Percentiles rank a stretch among this genome's conserved stretches.
Conservation (phyloP, 2,113 vertebrate species). For the Atherinomorus stipes region DNA sequence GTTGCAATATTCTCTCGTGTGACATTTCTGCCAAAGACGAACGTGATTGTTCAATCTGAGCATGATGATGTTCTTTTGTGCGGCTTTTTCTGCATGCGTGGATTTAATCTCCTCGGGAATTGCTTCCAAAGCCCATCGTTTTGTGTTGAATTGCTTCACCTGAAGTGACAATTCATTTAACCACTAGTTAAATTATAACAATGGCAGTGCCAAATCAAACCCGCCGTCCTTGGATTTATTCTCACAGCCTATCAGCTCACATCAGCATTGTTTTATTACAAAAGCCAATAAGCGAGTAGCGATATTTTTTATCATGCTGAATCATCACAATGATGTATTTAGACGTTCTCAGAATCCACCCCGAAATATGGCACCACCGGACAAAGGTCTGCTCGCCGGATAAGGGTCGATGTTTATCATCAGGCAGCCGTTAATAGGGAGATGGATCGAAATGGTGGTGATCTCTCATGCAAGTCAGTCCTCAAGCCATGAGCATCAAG, state of each 20-base stretch:
- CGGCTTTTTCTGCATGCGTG: constrained; percentile 6
- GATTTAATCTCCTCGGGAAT: constrained; percentile 21
- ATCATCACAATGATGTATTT: constrained; percentile 79
- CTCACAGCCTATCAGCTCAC: constrained; percentile 15
- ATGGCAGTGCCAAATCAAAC: constrained; percentile 50
- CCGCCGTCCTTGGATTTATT: constrained; percentile 52
- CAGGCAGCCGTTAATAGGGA: constrained; percentile 39
- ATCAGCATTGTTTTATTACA: constrained; percentile 31
- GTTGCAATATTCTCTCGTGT: constrained; percentile 50
- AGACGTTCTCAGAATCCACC: constrained; percentile 72
- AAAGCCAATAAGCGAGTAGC: constrained; percentile 41
- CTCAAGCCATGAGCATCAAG: constrained; percentile 68
- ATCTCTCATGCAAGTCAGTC: constrained; percentile 61
- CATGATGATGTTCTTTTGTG: constrained; percentile 3
- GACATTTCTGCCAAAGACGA: constrained; percentile 28
- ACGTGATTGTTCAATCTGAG: not conserved
- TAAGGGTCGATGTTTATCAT: constrained; percentile 77
- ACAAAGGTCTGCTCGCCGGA: constrained; percentile 78
- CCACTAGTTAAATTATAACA: constrained; percentile 63
- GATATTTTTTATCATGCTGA: constrained; percentile 74
- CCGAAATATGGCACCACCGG: constrained; percentile 77
- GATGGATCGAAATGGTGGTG: constrained; percentile 65
- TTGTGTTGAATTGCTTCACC: constrained; percentile 63
- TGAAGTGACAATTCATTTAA: constrained; percentile 71
- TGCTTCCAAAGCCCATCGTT: constrained; percentile 19